A percentile compares a stretch with the other conserved stretches of the same genome.
Evolutionary conservation across 2,113 vertebrate species (phyloP).

Genomic region (Cettia cetti): DNA sequence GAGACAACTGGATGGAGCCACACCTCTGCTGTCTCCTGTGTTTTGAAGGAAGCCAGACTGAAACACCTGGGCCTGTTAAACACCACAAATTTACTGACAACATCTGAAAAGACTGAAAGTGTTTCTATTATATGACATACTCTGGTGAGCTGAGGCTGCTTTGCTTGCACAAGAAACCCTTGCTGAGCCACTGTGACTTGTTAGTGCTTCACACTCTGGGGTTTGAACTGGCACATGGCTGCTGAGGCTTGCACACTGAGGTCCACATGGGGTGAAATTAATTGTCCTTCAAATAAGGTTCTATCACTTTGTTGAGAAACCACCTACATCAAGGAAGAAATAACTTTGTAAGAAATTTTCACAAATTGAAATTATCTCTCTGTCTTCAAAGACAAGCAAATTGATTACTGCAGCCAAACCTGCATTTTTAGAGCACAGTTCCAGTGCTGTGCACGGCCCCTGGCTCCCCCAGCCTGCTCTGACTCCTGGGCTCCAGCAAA

Average conservation of each 20-base stretch:
- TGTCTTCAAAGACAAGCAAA: background rate
- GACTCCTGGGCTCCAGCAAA: background rate
- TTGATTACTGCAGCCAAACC: background rate
- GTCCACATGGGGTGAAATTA: background rate
- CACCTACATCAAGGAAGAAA: background rate
- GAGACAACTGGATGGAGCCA: background rate
- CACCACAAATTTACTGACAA: background rate
- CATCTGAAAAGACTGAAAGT: background rate
- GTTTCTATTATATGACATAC: background rate
- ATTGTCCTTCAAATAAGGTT: background rate
- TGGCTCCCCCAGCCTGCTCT: background rate
- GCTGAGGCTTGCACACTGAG: background rate
- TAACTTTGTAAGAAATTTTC: background rate
- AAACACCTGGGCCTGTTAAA: background rate
- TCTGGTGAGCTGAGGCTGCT: background rate
- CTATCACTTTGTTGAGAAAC: background rate
- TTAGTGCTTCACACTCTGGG: background rate
- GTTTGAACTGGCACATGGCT: background rate
- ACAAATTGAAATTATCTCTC: background rate
- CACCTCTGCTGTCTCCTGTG: background rate
- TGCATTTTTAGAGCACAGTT: accelerated
- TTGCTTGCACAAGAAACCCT: background rate
- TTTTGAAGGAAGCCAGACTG: background rate
- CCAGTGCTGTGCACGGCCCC: no score
- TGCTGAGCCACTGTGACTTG: background rate